phyloP scores from a whole-genome alignment of 2,888 invertebrate species.

The Synergus itoensis region DNA sequence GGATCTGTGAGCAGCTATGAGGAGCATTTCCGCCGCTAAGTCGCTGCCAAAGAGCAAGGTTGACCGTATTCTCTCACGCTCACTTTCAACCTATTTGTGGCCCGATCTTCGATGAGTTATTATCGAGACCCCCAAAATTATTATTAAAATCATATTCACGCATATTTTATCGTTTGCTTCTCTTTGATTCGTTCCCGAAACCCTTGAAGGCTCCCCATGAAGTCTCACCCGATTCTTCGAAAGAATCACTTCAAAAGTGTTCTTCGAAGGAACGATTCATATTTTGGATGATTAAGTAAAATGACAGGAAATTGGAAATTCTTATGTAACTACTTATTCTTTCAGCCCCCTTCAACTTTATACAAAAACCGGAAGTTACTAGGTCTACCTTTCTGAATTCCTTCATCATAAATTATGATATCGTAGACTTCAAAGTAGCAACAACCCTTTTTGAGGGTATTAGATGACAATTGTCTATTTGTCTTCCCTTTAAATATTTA shows the following conservation, averaged over 20 bases:
- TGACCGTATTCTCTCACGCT: conserved; percentile 41
- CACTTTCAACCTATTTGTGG: conserved; percentile 50
- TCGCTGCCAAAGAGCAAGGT: conserved; percentile 55
- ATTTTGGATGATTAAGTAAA: conserved; percentile 21
- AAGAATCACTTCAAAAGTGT: conserved; percentile 28
- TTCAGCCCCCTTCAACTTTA: not conserved
- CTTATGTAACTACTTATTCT: not conserved
- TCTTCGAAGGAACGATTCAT: conserved; percentile 14
- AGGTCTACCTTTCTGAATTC: not conserved
- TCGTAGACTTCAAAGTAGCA: not conserved
- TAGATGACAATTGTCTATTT: not conserved
- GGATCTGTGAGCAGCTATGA: conserved; percentile 60
- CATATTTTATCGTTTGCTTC: conserved; percentile 36
- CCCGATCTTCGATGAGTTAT: conserved; percentile 42
- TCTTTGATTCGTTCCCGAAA: conserved; percentile 41
- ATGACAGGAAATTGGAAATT: conserved; percentile 32
- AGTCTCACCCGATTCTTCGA: conserved; percentile 18
- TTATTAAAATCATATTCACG: conserved; percentile 24
- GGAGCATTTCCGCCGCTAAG: conserved; percentile 66
- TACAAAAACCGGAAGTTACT: not conserved
- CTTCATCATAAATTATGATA: not conserved
- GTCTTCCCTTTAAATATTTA: not conserved
- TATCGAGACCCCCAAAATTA: conserved; percentile 16
- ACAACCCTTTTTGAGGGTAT: not conserved
- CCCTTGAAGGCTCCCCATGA: not conserved